phyloP scores from a whole-genome alignment of 2,888 invertebrate species.

The Morpho helenor region DNA sequence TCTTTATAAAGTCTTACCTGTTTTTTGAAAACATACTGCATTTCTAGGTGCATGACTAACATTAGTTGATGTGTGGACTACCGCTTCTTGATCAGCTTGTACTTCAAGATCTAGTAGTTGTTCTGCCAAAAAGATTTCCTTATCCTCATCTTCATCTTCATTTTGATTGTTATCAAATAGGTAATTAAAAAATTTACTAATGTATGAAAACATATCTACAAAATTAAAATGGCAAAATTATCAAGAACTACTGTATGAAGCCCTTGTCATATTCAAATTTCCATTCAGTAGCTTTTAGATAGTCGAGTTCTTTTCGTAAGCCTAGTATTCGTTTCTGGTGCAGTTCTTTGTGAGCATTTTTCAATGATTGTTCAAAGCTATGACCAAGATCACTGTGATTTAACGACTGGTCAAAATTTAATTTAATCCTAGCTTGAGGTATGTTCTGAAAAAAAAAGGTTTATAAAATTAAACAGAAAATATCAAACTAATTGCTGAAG shows the following conservation, averaged over 20 bases:
- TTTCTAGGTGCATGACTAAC: slow-evolving; percentile 36
- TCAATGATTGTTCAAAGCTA: slow-evolving; percentile 76
- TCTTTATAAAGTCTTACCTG: slow-evolving; percentile 41
- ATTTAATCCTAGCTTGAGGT: slow-evolving; percentile 47
- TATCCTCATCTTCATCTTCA: slow-evolving; percentile 41
- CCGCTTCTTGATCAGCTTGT: slow-evolving; percentile 30
- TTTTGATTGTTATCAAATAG: slow-evolving; percentile 40
- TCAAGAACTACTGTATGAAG: slow-evolving; percentile 69
- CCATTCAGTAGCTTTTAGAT: slow-evolving; percentile 90
- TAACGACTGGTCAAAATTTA: slow-evolving; percentile 65
- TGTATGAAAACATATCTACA: slow-evolving; percentile 62
- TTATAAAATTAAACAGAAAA: too few relatives aligned
- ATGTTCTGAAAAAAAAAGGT: slow-evolving; percentile 42
- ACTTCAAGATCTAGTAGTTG: slow-evolving; percentile 61
- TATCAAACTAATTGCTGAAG: too few relatives aligned
- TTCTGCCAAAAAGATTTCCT: slow-evolving; percentile 58
- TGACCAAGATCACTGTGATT: slow-evolving; percentile 75
- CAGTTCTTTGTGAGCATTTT: slow-evolving; percentile 80
- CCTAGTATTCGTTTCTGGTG: slow-evolving; percentile 85
- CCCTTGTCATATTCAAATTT: slow-evolving; percentile 87
- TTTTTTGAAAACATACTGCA: slow-evolving; percentile 55
- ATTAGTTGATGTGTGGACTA: slow-evolving; percentile 18
- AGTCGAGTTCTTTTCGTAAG: slow-evolving; percentile 86
- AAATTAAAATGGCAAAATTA: slow-evolving; percentile 3
- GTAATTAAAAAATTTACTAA: slow-evolving; percentile 56